A percentile compares a stretch with the other conserved stretches of the same genome.
These are phyloP conservation scores for Electrona antarctica DNA, from an alignment of 2,113 vertebrate species.

Conservation along the genomic window DNA sequence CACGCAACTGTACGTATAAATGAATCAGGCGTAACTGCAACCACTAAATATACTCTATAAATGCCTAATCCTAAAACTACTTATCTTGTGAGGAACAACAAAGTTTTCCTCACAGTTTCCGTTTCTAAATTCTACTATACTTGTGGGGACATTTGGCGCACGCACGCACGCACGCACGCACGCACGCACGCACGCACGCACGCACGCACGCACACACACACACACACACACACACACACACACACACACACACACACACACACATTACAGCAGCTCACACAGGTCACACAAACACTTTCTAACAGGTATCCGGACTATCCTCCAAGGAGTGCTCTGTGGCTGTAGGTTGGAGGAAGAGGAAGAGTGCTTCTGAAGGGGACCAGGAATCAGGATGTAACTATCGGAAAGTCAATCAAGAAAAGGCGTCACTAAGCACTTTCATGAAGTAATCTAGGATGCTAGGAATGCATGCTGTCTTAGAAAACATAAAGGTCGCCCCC, in stretches of 20 bases:
- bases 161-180: neutral
- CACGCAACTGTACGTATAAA: no score
- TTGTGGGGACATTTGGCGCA: no score
- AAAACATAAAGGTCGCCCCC: conserved; percentile 31
- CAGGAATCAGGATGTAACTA: conserved; percentile 72
- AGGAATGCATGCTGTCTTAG: conserved; percentile 52
- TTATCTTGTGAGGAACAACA: no score
- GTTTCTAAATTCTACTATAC: no score
- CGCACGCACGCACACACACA: neutral
- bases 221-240: neutral
- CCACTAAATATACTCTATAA: no score
- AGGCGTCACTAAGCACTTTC: conserved; percentile 53
- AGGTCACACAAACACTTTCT: conserved; percentile 53
- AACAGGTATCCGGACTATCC: conserved; percentile 76
- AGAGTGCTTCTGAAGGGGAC: conserved; percentile 53
- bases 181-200: neutral
- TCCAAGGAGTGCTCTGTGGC: conserved; percentile 65
- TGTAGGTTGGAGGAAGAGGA: conserved; percentile 62
- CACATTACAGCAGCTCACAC: conserved; percentile 35
- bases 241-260: neutral
- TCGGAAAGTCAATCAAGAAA: conserved; percentile 66
- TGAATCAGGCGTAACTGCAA: no score
- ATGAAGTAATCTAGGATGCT: conserved; percentile 51
- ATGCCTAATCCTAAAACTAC: no score
- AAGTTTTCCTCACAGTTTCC: no score